Base-by-base conservation (phyloP, 2,797 vertebrate species). In the Spinibarbus caldwelli region DNA sequence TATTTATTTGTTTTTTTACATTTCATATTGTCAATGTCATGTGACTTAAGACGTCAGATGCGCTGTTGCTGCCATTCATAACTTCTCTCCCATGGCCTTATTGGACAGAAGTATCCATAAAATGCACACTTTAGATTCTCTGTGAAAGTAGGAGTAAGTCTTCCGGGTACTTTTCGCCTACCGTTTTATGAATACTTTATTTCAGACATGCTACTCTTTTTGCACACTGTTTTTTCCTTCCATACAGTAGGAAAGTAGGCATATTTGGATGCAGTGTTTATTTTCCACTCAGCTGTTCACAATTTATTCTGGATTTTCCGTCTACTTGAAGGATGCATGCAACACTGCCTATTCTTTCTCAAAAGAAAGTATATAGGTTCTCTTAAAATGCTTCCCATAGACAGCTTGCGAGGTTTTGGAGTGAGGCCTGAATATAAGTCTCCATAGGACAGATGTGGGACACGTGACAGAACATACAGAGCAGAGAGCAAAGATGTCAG, bases 401-500 rank as follows among this genome's bases (percentile, higher is more conserved):
- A 31, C 11, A 10, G 26, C 19, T 49, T 9, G 14, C 21, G 67
- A 34, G 62, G 41, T 49, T 49, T 64, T 64, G 26, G 14, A 64
- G 62, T 31, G 12, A 6, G 23, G n/a, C 31, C 47, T 70, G 12
- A 23, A 49, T 41, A 2, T 26, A 17, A 59, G 52, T 78, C 26
- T 52, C 21, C 8, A 26, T 80, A 26, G 29, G 4, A 78, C 52
- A 78, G 57, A 64, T 79, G 57, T 64, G 43, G 26, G 57, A 64
- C 77, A 79, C 38, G 15, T 78, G 45, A 26, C 64, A 2, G 21
- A 80, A 80, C 31, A 80, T 68, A 52, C 47, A 80, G 79, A 17
- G 14, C 31, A n/a, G n/a, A n/a, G n/a, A n/a, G n/a, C n/a, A 38
- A 31, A 80, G 21, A 68, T 5, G 29, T 87, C 78, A 85, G 83